These are phyloP conservation scores for Pteromalus puparum DNA, from an alignment of 1,140 invertebrate genomes.

Conservation along the genomic window DNA sequence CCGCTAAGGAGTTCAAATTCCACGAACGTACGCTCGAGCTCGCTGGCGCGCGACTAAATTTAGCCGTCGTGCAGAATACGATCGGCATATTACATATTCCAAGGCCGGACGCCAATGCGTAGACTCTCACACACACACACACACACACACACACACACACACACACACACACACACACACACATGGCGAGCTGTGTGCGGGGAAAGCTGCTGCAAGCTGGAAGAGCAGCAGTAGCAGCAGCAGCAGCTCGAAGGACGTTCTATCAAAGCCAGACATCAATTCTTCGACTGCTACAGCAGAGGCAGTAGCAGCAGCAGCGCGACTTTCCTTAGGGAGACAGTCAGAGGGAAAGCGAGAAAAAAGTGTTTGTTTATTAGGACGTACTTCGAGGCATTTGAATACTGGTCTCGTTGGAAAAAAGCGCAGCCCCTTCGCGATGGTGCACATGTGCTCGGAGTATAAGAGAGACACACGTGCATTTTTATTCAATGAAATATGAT, in stretches of 20 bases:
- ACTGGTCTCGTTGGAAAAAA: constrained; percentile 11
- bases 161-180: too few species aligned
- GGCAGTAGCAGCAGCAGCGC: neutral
- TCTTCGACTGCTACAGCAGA: neutral
- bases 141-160: neutral
- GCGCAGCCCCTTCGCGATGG: neutral
- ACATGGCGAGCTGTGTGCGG: neutral
- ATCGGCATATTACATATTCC: constrained; percentile 50
- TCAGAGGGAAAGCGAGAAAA: neutral
- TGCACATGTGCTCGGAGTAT: neutral
- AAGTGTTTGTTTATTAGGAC: constrained; percentile 19
- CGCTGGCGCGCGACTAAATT: constrained; percentile 35
- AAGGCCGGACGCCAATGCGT: constrained; percentile 29
- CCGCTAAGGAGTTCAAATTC: constrained; percentile 43
- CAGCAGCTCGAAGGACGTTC: constrained; percentile 8
- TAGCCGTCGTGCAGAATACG: constrained; percentile 37
- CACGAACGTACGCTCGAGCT: constrained; percentile 23
- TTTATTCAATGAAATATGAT: neutral
- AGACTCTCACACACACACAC: neutral
- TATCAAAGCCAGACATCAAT: constrained; percentile 49
- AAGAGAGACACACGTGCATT: neutral
- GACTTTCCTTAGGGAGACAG: constrained; percentile 7
- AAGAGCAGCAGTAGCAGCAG: neutral
- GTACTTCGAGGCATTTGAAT: constrained; percentile 11
- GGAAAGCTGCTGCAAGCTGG: neutral